These are phyloP conservation scores for Amniataba percoides DNA, from an alignment of 2,797 vertebrate genomes.

Conservation along the genomic window DNA sequence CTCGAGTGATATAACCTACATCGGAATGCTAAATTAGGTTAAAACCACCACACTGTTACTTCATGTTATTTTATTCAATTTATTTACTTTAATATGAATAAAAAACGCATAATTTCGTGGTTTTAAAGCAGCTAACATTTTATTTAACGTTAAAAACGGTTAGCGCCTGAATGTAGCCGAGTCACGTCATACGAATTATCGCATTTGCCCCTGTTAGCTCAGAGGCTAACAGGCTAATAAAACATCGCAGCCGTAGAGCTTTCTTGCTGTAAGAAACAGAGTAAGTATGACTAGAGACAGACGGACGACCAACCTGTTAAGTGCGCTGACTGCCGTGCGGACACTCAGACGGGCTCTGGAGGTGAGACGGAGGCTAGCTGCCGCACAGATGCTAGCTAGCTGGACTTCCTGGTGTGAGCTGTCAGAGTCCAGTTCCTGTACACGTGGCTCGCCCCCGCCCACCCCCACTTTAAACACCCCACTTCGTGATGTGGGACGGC, in stretches of 20 bases:
- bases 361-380: not conserved
- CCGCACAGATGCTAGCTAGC: conserved; percentile 36
- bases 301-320: conserved; percentile 16
- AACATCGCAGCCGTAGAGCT: not conserved
- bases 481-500: not conserved
- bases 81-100: not conserved
- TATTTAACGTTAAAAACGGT: not conserved
- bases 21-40: not conserved
- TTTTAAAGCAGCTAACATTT: fast-evolving
- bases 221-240: conserved; percentile 28
- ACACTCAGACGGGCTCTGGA: not conserved
- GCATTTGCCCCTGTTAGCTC: conserved; percentile 20
- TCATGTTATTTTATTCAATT: too few relatives aligned
- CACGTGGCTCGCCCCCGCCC: conserved; percentile 73
- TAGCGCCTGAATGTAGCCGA: conserved; percentile 3
- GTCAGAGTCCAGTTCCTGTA: conserved; percentile 73
- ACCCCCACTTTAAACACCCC: not conserved
- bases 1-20: not conserved
- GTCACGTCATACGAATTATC: not conserved
- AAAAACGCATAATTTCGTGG: not conserved
- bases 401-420: conserved; percentile 34
- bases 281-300: not conserved
- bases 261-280: fast-evolving
- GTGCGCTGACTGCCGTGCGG: too few relatives aligned
- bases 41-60: not conserved